Base-by-base conservation (phyloP, 2,888 invertebrate species). In the Leucoma salicis region DNA sequence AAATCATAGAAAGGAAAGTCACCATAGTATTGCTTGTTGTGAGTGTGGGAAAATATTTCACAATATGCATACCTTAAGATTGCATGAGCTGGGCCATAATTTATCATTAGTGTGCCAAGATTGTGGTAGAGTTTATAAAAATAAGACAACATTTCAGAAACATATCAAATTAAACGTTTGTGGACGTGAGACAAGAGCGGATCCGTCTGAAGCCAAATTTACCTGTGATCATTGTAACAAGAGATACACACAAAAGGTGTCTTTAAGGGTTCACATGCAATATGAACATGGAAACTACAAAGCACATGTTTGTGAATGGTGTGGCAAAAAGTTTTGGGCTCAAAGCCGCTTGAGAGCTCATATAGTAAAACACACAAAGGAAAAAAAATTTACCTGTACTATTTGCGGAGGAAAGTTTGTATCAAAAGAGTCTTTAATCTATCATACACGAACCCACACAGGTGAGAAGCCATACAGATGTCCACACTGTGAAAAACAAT, bases 141-240 rank as follows among this genome's bases (percentile, higher is more conserved):
- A 69, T 37, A 72, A 72, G 37, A 48, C 59, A 1, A 78, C 82
- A 18, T 87, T 58, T 35, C 82, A 73, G 41, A 79, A 76, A 40
- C 86, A 86, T 42, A 68, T 75, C 16, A 67, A 77, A 12, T 42
- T 73, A 2, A 76, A 84, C 42, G 66, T 82, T 5, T 86, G 86
- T 31, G 64, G 69, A 5, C 71, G 70, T 11, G 64, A 69, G 44
- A 61, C 65, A 0, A 67, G 84, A 39, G 79, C 82, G 0, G 63
- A 63, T 10, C 81, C 76, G 0, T 65, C 73, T 0, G 52, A 81
- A 49, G 85, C 77, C 0, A 77, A 76, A 14, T 82, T 64, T 24
- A 81, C 79, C 2, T 86, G 86, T 42, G 84, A 86, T 51, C 75
- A 84, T 57, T 86, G 86, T 38, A 71, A 78, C 25, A 86, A 85